Evolutionary conservation across 1,140 invertebrate genomes (phyloP), one percentile per base, ranked within the genome.

Genomic region (Acromyrmex echinatior): DNA sequence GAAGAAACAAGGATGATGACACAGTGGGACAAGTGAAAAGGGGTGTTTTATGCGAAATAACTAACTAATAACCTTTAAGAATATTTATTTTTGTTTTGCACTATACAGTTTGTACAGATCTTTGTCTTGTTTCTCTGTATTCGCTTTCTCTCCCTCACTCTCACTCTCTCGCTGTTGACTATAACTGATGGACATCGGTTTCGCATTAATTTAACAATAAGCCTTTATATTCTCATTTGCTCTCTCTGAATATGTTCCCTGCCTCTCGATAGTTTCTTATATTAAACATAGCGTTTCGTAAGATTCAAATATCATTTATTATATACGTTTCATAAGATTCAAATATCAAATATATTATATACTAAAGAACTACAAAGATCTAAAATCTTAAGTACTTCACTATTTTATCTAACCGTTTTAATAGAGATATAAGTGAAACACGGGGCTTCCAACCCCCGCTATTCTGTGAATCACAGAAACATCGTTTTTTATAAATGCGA

Each of bases 61-160:
- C 92, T 93, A 93, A 92, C 92, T 92, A 91, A 94, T 94, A 88
- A 93, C 91, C 92, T 93, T 95, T 91, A 93, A 95, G 88, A 91
- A 89, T 89, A 82, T 91, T 91, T 91, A 91, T 91, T 94, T 93
- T 92, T 93, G 93, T 85, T 94, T 78, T 94, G 92, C 92, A 94
- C 93, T 94, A 90, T 94, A 95, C 94, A 95, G 93, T 88, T 93
- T 88, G 87, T 94, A 94, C 94, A 95, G 92, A 92, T 91, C 89
- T 74, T 84, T 73, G 53, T 63, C 35, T 82, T 62, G 16, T 28
- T 90, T 90, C 76, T 79, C 56, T 76, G 56, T 77, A 88, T 92
- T 91, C 90, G 76, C 89, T 94, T 88, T 92, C 92, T 92, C 93
- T 91, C 92, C 93, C 92, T 92, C 93, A 93, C 92, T 94, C 94